phyloP scores from a whole-genome alignment of 2,888 invertebrate genomes.

The Epirrhoe tristata region DNA sequence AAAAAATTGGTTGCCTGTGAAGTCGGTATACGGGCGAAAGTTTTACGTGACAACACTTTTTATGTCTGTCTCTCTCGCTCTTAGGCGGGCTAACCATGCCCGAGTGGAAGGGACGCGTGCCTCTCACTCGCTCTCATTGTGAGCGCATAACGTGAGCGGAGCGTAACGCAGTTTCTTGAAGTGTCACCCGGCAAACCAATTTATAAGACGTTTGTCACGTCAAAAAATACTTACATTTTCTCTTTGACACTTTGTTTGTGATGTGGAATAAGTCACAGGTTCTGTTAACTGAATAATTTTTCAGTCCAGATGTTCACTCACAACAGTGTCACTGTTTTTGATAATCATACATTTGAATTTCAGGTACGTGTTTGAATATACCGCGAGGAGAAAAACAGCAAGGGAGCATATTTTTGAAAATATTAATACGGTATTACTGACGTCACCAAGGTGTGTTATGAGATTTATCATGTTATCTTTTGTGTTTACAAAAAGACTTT shows the following conservation, averaged over 20 bases:
- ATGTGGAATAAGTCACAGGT: conserved; percentile 28
- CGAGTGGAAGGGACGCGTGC: too few species aligned
- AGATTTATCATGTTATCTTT: not conserved
- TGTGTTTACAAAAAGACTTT: not conserved
- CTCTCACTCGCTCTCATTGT: too few species aligned
- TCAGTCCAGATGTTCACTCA: conserved; percentile 36
- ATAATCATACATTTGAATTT: conserved; percentile 39
- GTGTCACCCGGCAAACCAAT: too few species aligned
- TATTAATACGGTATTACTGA: conserved; percentile 15
- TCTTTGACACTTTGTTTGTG: not conserved
- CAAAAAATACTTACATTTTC: not conserved
- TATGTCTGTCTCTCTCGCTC: too few species aligned
- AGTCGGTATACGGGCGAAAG: too few species aligned
- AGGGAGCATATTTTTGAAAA: conserved; percentile 26
- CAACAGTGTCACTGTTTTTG: conserved; percentile 32
- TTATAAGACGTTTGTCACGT: too few species aligned
- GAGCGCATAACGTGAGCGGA: too few species aligned
- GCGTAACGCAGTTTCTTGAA: too few species aligned
- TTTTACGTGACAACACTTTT: too few species aligned
- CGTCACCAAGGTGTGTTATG: not conserved
- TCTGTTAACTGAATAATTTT: conserved; percentile 29
- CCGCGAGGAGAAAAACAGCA: conserved; percentile 22
- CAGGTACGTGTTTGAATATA: conserved; percentile 21
- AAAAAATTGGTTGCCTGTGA: too few species aligned
- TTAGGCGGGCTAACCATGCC: too few species aligned